Evolutionary conservation across 2,888 invertebrate species (phyloP).

Genomic region (Rhynchonema sp.): DNA sequence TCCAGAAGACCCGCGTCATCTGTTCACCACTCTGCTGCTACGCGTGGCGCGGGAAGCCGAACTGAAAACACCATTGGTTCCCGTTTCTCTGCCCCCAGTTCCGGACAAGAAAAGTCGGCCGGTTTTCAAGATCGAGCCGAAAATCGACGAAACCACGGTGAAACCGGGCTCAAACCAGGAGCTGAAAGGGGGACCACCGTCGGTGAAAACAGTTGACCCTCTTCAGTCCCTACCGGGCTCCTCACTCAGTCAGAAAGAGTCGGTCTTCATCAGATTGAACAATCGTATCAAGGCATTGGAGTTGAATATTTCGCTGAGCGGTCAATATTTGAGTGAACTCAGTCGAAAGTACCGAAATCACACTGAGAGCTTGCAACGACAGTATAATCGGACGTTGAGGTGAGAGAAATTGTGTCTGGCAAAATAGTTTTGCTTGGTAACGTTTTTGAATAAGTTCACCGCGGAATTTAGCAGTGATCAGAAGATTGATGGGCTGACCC

Average conservation of each 20-base stretch:
- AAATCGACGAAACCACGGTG: neutral
- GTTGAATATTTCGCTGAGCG: slow-evolving; percentile 84
- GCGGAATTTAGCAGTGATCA: too few species aligned
- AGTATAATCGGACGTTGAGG: slow-evolving; percentile 34
- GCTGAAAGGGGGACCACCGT: too few species aligned
- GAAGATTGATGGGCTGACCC: too few species aligned
- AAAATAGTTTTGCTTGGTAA: too few species aligned
- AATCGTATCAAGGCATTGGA: slow-evolving; percentile 71
- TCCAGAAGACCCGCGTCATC: too few species aligned
- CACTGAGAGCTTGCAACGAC: slow-evolving; percentile 69
- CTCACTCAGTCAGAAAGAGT: slow-evolving; percentile 52
- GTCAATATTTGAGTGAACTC: slow-evolving; percentile 84
- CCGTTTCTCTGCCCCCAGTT: neutral
- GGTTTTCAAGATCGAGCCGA: neutral
- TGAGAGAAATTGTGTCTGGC: too few species aligned
- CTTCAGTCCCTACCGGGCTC: slow-evolving; percentile 8
- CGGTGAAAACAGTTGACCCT: too few species aligned
- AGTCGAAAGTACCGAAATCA: slow-evolving; percentile 38
- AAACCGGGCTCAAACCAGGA: too few species aligned
- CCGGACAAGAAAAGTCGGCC: neutral
- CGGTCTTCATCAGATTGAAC: slow-evolving; percentile 79
- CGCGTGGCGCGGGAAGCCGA: neutral
- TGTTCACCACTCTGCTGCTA: slow-evolving; percentile 11
- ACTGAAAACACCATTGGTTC: neutral
- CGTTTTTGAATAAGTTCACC: too few species aligned